These are phyloP conservation scores for Platorchestia sp. DNA, from an alignment of 1,140 invertebrate species.

Conservation along the genomic window DNA sequence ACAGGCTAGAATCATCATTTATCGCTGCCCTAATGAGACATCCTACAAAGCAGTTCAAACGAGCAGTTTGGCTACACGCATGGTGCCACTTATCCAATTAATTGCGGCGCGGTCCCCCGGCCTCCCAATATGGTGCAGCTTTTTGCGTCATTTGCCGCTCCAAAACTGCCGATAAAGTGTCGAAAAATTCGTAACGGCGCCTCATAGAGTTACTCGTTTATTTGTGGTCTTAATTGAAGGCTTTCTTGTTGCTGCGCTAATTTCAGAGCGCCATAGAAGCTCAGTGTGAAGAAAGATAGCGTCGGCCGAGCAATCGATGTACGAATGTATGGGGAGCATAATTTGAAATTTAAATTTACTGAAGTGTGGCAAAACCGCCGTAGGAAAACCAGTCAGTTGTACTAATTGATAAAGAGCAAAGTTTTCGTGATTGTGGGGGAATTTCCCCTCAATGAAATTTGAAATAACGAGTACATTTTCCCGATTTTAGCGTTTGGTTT, in stretches of 20 bases:
- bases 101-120: neutral
- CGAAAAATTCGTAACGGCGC: neutral
- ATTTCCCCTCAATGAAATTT: no score
- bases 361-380: no score
- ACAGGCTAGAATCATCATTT: neutral
- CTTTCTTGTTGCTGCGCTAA: neutral
- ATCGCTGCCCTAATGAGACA: neutral
- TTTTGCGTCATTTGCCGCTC: conserved; percentile 27
- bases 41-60: conserved; percentile 6
- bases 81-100: conserved; percentile 48
- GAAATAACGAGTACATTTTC: no score
- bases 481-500: no score
- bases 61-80: neutral
- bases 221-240: conserved; percentile 40
- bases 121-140: conserved; percentile 20
- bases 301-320: neutral
- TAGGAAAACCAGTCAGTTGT: no score
- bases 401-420: no score
- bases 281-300: neutral
- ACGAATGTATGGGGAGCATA: no score
- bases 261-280: neutral
- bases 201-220: conserved; percentile 32
- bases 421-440: no score
- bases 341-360: no score
- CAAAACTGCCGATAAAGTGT: conserved; percentile 31